These are phyloP conservation scores for Tenrec ecaudatus DNA, from an alignment of 2,113 vertebrate genomes.

Conservation along the genomic window DNA sequence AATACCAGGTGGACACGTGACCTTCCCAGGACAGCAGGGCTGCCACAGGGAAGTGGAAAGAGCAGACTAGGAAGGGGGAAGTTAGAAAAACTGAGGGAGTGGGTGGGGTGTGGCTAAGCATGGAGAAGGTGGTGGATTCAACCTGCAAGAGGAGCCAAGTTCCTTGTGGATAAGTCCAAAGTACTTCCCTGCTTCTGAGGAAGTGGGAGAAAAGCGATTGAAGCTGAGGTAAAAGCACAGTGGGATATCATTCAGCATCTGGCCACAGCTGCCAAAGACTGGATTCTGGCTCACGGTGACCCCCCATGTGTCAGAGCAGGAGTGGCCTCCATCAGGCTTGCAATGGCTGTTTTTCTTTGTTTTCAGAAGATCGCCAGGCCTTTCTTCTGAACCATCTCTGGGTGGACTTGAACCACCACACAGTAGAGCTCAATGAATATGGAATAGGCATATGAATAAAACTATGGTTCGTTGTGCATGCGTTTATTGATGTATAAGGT, in stretches of 20 bases:
- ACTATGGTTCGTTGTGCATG: no score
- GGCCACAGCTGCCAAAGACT: not conserved
- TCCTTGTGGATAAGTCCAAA: not conserved
- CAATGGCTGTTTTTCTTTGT: not conserved
- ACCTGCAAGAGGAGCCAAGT: not conserved
- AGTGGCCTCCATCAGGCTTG: not conserved
- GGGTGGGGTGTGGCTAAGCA: fast-evolving
- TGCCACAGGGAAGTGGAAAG: not conserved
- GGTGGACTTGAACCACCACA: not conserved
- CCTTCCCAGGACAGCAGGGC: not conserved
- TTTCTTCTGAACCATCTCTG: not conserved
- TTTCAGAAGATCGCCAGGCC: not conserved
- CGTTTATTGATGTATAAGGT: not conserved
- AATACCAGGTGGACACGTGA: not conserved
- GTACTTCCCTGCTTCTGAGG: not conserved
- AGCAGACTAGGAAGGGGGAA: not conserved
- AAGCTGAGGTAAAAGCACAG: not conserved
- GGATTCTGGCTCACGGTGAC: not conserved
- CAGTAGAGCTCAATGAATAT: not conserved
- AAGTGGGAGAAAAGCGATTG: not conserved
- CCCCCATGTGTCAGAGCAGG: not conserved
- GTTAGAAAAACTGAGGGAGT: not conserved
- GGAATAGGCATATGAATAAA: not conserved
- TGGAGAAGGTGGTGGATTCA: not conserved
- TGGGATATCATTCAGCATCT: not conserved